Evolutionary conservation across 2,888 invertebrate genomes (phyloP).

Genomic region (Lamproptera curius): DNA sequence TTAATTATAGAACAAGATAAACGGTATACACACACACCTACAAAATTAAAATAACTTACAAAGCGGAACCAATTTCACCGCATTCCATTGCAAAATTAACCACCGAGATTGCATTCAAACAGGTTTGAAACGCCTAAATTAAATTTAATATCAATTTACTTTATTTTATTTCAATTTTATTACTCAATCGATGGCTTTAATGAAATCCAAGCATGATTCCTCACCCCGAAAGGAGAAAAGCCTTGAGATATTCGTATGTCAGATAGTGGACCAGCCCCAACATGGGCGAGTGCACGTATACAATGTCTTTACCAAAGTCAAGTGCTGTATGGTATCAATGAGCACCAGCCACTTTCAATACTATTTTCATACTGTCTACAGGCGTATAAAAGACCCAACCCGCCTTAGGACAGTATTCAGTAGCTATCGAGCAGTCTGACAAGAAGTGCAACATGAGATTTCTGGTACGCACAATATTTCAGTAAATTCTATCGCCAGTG

Average conservation of each 20-base stretch:
- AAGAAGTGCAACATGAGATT: conserved; percentile 76
- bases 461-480: conserved; percentile 54
- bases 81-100: neutral
- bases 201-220: too few relatives aligned
- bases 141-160: neutral
- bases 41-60: too few relatives aligned
- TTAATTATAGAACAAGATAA: too few relatives aligned
- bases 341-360: conserved; percentile 56
- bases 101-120: neutral
- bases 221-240: conserved; percentile 16
- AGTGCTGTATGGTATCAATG: conserved; percentile 31
- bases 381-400: conserved; percentile 59
- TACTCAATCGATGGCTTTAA: too few relatives aligned
- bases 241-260: conserved; percentile 18
- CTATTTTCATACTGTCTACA: conserved; percentile 35
- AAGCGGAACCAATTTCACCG: too few relatives aligned
- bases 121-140: neutral
- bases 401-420: conserved; percentile 56
- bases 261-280: conserved; percentile 10
- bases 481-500: conserved; percentile 25
- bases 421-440: conserved; percentile 73
- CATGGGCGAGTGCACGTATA: conserved; percentile 28
- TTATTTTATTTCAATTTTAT: neutral
- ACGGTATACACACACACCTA: too few relatives aligned
- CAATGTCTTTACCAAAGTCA: conserved; percentile 28